A percentile compares a stretch with the other conserved stretches of the same genome.
Evolutionary conservation across 2,797 vertebrate genomes (phyloP).

Genomic region (Spinibarbus caldwelli): DNA sequence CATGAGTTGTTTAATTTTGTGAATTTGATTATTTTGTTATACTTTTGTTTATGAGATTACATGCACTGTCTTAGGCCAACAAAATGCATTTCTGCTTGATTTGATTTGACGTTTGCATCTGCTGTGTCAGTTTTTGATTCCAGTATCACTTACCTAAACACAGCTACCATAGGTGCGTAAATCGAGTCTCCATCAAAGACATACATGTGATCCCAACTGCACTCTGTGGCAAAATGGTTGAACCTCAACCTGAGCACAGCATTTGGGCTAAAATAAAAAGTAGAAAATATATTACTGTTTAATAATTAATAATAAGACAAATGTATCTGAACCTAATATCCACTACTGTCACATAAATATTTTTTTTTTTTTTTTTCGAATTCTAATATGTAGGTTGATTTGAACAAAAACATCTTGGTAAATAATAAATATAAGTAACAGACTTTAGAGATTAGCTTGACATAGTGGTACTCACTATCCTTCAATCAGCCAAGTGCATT

Average conservation of each 20-base stretch:
- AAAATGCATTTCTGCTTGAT: background rate
- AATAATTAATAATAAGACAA: slow-evolving; percentile 80
- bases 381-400: background rate
- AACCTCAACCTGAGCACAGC: slow-evolving; percentile 94
- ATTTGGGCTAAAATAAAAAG: slow-evolving; percentile 83
- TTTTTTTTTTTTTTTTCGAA: background rate
- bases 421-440: background rate
- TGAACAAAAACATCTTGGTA: background rate
- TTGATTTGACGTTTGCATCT: background rate
- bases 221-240: slow-evolving; percentile 99
- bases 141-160: slow-evolving; percentile 87
- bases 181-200: slow-evolving; percentile 90
- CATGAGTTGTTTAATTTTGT: no score
- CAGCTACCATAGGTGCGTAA: slow-evolving; percentile 95
- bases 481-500: slow-evolving; percentile 88
- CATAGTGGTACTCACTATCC: slow-evolving; percentile 44
- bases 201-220: slow-evolving; percentile 92
- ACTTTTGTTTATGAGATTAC: background rate
- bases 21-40: no score
- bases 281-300: background rate
- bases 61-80: background rate
- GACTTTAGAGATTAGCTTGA: background rate
- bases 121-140: slow-evolving; percentile 68
- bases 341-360: background rate
- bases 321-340: background rate